Evolutionary conservation across 2,888 invertebrate genomes (phyloP).

Genomic region (Aleiodes leptofemur): DNA sequence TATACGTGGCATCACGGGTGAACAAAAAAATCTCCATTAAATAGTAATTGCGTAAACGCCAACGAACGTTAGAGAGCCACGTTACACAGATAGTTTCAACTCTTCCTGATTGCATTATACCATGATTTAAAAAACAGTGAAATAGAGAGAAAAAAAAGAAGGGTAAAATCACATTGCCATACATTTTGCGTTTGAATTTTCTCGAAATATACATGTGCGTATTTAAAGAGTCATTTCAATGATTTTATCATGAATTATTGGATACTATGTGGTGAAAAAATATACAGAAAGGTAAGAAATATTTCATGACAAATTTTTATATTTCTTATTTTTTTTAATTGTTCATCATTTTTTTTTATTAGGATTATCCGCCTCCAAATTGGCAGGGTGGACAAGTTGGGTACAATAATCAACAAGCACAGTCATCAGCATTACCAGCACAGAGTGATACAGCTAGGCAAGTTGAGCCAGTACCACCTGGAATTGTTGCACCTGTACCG

Average conservation of each 20-base stretch:
- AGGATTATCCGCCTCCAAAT: constrained; percentile 72
- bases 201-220: constrained; percentile 4
- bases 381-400: constrained; percentile 71
- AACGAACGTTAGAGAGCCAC: neutral
- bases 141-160: constrained; percentile 54
- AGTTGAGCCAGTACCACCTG: constrained; percentile 61
- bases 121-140: neutral
- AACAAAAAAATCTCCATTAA: neutral
- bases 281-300: constrained; percentile 64
- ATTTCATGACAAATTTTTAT: neutral
- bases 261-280: constrained; percentile 3
- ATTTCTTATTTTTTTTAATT: constrained; percentile 1
- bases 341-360: constrained; percentile 59
- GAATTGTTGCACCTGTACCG: constrained; percentile 59
- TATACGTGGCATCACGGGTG: constrained; percentile 12
- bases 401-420: constrained; percentile 71
- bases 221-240: neutral
- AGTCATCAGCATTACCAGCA: constrained; percentile 63
- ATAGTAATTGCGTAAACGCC: neutral
- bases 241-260: constrained; percentile 22
- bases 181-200: constrained; percentile 1
- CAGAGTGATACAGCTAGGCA: constrained; percentile 61
- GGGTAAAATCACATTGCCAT: constrained; percentile 60
- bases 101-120: neutral
- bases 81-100: neutral